Evolutionary conservation across 1,140 invertebrate species (phyloP), one percentile per base, ranked within the genome.

Genomic region (Aphaenogaster floridana): DNA sequence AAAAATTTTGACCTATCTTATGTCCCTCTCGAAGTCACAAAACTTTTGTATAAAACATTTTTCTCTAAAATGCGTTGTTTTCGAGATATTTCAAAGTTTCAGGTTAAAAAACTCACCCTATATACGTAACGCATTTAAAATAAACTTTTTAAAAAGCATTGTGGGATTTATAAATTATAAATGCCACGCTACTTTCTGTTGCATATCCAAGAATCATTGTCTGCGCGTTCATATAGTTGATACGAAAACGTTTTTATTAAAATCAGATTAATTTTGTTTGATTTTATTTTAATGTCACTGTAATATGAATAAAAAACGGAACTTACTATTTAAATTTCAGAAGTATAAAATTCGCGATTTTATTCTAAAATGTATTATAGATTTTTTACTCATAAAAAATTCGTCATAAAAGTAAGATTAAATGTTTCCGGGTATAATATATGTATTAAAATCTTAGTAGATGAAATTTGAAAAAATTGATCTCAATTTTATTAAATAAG

Each of bases 111-210:
- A 21, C 21, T 21, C 21, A 21, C 21, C 21, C 21, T 21, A 66
- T 17, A 84, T 54, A 84, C 17, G 42, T 84, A 84, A 84, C 42
- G 8, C 17, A 63, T 76, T 84, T 76, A 48, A 71, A 45, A 61
- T 39, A 15, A 48, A n/a, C 42, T 84, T 76, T 76, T 61, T 50
- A 6, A 45, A 61, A 36, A 50, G 39, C 42, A 17, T 11, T 42
- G 13, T 48, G 8, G 5, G 13, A 28, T 21, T 21, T 21, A 21
- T 21, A 21, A 21, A 34, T 36, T 28, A 36, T 39, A 74, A 54
- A 52, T 28, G 5, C 39, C 28, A n/a, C 34, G 42, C n/a, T 54
- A 76, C 13, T 63, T 54, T 84, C 45, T 28, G 28, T 64, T n/a
- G 61, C 57, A 13, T 64, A 64, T 36, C 17, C 4, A 63, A 79